Evolutionary conservation across 2,113 vertebrate species (phyloP), one percentile per base, ranked within the genome.

Genomic region (Chionomys nivalis): DNA sequence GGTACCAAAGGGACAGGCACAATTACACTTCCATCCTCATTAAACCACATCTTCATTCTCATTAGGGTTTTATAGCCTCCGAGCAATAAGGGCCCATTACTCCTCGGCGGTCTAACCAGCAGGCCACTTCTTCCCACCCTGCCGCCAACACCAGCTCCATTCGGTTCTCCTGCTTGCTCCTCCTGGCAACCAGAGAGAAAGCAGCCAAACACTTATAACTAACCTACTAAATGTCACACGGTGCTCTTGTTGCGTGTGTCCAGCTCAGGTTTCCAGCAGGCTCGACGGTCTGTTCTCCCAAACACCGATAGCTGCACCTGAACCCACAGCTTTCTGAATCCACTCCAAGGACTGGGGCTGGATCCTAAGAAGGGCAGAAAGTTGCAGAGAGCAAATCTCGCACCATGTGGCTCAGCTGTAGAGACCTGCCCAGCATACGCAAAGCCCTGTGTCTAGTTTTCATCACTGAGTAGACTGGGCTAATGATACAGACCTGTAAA

Each of bases 11-110:
- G 77, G 91, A 78, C 49, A 26, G 8, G 94, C 87, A 91, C 94
- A 87, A 95, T 96, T 93, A 93, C 83, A 12, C 96, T 97, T 96
- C 81, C 97, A 94, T 95, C 92, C 94, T 97, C 97, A 95, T 96
- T 94, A 94, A 96, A 87, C 90, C 90, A 87, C 95, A 96, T 95
- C 96, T 97, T 96, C 96, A 78, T 95, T 95, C 96, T 97, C 95
- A 96, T 97, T 93, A 95, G 95, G 95, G 65, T 52, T 52, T 16
- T 52, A 33, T 65, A 49, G 88, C 90, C 95, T 97, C 95, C 73
- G 88, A 75, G 95, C 89, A 88, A 92, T 93, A 89, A 87, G 63
- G 44, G 85, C 85, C 85, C 16, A 77, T 89, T 89, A 89, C 92
- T 95, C 85, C 86, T 68, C 87, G 82, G 79, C 93, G 24, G 90